phyloP scores from a whole-genome alignment of 2,888 invertebrate genomes.

The Andrena marginata region DNA sequence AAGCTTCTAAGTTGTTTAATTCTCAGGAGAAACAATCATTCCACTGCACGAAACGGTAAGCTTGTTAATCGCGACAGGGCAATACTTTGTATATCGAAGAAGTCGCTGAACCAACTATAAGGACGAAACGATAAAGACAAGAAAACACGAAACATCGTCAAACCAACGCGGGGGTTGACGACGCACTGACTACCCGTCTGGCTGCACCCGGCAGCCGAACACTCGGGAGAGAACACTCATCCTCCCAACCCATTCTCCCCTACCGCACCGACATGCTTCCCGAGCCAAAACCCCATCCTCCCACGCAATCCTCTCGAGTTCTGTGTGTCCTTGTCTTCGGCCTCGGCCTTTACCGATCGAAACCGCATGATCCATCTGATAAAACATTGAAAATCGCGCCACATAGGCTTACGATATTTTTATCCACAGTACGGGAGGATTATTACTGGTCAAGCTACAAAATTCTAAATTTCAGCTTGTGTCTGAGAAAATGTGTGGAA shows the following conservation, averaged over 20 bases:
- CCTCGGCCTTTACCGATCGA: conserved; percentile 40
- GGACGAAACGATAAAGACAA: conserved; percentile 29
- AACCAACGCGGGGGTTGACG: conserved; percentile 83
- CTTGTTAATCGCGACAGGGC: not conserved
- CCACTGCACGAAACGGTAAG: not conserved
- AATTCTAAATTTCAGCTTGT: not conserved
- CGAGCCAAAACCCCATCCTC: conserved; percentile 66
- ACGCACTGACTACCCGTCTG: conserved; percentile 81
- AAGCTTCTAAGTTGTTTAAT: not conserved
- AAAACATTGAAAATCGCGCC: conserved; percentile 35
- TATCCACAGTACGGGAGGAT: conserved; percentile 12
- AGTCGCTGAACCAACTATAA: conserved; percentile 25
- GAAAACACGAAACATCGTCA: conserved; percentile 71
- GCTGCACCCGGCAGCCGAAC: conserved; percentile 69
- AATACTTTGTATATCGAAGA: not conserved
- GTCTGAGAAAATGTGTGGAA: not conserved
- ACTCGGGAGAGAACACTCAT: conserved; percentile 60
- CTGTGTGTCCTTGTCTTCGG: conserved; percentile 32
- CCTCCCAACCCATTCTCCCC: conserved; percentile 60
- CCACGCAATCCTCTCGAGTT: conserved; percentile 52
- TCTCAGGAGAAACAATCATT: not conserved
- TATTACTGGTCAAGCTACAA: not conserved
- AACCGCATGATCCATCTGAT: conserved; percentile 50
- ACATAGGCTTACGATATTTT: conserved; percentile 22
- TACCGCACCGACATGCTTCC: conserved; percentile 66